These are phyloP conservation scores for Malurus alboscapulatus DNA, from an alignment of 2,113 vertebrate species.

Conservation along the genomic window DNA sequence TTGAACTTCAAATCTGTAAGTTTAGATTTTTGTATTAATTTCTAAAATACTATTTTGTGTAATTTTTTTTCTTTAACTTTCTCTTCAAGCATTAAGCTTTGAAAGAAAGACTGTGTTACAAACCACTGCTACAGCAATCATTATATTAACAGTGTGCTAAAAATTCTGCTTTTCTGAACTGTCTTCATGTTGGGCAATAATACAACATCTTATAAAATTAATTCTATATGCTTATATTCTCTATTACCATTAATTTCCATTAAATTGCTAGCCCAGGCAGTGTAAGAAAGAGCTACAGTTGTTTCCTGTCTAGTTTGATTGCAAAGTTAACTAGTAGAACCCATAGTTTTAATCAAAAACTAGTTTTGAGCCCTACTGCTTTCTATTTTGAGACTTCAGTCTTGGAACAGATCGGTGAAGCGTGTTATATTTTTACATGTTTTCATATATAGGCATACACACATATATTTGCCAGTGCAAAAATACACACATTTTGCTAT, in stretches of 20 bases:
- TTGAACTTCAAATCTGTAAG: background rate
- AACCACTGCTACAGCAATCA: background rate
- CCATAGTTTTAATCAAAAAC: background rate
- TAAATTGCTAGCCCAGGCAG: background rate
- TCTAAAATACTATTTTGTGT: too few species aligned
- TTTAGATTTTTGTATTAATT: background rate
- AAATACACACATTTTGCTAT: constrained; percentile 30
- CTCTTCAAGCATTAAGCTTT: background rate
- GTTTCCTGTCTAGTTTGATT: background rate
- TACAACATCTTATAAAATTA: background rate
- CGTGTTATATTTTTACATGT: constrained; percentile 22
- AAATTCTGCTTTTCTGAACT: background rate
- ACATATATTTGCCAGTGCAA: constrained; percentile 9
- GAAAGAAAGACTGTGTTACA: background rate
- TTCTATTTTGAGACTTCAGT: constrained; percentile 6
- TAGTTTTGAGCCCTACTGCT: background rate
- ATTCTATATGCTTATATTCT: background rate
- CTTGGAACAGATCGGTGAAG: background rate
- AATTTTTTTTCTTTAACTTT: background rate
- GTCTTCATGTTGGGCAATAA: background rate
- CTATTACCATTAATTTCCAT: background rate
- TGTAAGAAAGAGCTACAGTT: background rate
- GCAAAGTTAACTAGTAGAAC: background rate
- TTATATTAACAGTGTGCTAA: background rate
- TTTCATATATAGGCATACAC: background rate